Evolutionary conservation across 2,797 vertebrate species (phyloP).

Genomic region (Poeciliopsis paucimaculata): DNA sequence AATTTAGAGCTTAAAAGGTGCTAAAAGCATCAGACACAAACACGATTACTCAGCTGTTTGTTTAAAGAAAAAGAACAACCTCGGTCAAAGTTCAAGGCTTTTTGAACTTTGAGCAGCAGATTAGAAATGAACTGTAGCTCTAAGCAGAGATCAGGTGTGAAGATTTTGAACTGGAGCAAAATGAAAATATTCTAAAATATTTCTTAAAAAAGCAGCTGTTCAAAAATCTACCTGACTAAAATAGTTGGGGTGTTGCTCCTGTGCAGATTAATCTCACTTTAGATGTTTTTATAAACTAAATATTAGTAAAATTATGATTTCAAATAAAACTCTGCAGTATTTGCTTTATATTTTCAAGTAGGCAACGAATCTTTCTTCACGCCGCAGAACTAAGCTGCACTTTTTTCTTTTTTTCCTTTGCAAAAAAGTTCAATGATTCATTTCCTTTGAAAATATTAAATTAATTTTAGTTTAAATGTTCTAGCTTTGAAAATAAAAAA

Average conservation of each 20-base stretch:
- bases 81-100: neutral
- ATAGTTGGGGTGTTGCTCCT: neutral
- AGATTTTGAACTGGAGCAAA: neutral
- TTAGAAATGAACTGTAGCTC: neutral
- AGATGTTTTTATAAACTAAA: neutral
- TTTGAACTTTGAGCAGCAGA: neutral
- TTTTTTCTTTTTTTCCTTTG: no score
- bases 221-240: neutral
- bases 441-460: neutral
- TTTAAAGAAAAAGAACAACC: neutral
- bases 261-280: neutral
- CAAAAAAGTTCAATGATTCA: neutral
- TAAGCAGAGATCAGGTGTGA: neutral
- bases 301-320: neutral
- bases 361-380: neutral
- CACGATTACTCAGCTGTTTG: neutral
- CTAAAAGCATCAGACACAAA: slow-evolving; percentile 38
- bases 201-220: neutral
- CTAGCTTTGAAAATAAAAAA: neutral
- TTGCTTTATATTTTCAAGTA: neutral
- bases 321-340: neutral
- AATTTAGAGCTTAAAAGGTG: slow-evolving; percentile 41
- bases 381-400: no score
- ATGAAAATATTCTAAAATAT: neutral
- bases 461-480: neutral